Base-by-base conservation (phyloP, 1,140 invertebrate species). In the Mercenaria mercenaria region DNA sequence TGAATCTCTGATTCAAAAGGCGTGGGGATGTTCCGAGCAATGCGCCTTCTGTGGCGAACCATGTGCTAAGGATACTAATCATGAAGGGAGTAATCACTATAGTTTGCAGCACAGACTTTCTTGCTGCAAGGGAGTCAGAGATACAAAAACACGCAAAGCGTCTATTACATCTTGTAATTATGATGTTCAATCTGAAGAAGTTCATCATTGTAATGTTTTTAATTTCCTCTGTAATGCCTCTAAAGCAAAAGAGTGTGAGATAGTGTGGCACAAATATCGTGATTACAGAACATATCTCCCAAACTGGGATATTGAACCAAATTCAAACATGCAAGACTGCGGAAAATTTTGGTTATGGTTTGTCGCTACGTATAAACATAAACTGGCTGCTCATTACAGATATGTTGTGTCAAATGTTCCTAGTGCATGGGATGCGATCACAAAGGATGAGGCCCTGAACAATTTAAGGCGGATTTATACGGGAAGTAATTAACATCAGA, bases 11-110 rank as follows among this genome's bases (percentile, higher is more conserved):
- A 8, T 67, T 37, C 4, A 20, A 67, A 29, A 37, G 2, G n/a
- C 23, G 4, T 76, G 72, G 72, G 72, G 72, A 26, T 76, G 72
- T 76, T 10, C 72, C 2, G 72, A 76, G 43, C 41, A 43, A 41
- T 76, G 72, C 26, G 26, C 72, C 18, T n/a, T n/a, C n/a, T n/a
- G n/a, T n/a, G n/a, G n/a, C n/a, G n/a, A n/a, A n/a, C n/a, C n/a
- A n/a, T n/a, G n/a, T n/a, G n/a, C n/a, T n/a, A n/a, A n/a, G n/a
- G n/a, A n/a, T n/a, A 47, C 8, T 47, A 47, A 47, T 47, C 43
- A 47, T 47, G 43, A 20, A 34, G 39, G 20, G 15, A 18, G 8
- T 47, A 37, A 74, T 15, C 69, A 74, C 39, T n/a, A 18, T 8
- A n/a, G 69, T 74, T 29, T 37, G 15, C 69, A 74, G 29, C 69